Percentiles rank a stretch among this genome's conserved stretches.
These are phyloP conservation scores for Sphaerophoria taeniata DNA, from an alignment of 2,888 invertebrate genomes.

Conservation along the genomic window DNA sequence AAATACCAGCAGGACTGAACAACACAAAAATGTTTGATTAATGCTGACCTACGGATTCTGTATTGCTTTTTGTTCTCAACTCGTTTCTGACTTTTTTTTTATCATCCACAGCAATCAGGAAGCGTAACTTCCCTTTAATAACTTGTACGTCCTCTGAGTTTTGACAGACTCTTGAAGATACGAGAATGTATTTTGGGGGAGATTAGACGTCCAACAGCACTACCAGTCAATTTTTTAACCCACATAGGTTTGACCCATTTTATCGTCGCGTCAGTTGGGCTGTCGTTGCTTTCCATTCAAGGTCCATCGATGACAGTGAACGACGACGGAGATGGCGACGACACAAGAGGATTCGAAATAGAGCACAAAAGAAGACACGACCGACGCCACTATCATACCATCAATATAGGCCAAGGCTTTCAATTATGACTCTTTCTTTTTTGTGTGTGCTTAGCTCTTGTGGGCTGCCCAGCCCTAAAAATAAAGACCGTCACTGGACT, in stretches of 20 bases:
- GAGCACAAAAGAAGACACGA: constrained; percentile 14
- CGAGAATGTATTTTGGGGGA: background rate
- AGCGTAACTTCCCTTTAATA: constrained; percentile 39
- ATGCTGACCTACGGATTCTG: constrained; percentile 61
- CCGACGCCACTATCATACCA: constrained; percentile 4
- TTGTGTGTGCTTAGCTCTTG: background rate
- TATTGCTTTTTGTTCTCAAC: constrained; percentile 4
- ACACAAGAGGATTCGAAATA: constrained; percentile 4
- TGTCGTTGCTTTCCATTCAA: constrained; percentile 39
- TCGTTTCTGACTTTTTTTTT: constrained; percentile 25
- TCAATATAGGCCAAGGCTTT: constrained; percentile 67
- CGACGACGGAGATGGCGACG: background rate
- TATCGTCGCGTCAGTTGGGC: constrained; percentile 18
- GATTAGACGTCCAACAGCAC: constrained; percentile 27
- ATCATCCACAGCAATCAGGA: constrained; percentile 48
- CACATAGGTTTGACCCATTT: constrained; percentile 38
- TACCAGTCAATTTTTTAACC: background rate
- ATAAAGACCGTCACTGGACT: background rate
- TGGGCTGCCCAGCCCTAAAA: constrained; percentile 36
- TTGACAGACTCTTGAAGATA: constrained; percentile 15
- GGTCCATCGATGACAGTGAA: constrained; percentile 52
- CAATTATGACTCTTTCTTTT: constrained; percentile 43
- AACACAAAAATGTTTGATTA: constrained; percentile 57
- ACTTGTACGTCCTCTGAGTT: constrained; percentile 6
- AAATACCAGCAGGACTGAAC: background rate